Base-by-base conservation (phyloP, 2,797 vertebrate genomes). In the Phaenicophaeus curvirostris region DNA sequence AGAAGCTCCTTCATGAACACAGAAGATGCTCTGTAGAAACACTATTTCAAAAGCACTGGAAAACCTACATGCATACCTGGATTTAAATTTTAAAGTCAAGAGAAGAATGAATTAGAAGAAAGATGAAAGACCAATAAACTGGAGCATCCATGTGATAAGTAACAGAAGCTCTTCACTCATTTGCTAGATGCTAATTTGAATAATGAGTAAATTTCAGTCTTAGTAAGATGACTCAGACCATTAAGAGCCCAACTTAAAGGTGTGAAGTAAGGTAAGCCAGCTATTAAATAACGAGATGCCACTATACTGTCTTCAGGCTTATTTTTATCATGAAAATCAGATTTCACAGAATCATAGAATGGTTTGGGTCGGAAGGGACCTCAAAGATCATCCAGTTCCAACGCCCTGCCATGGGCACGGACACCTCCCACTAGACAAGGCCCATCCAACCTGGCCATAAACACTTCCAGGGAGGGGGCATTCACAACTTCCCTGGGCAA, bases 11-110 rank as follows among this genome's bases (percentile, higher is more conserved):
- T 50, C 14, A 13, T 0, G 2, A 69, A 41, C 8, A 12, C 6
- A 37, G 25, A 30, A 5, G 23, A 12, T 35, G 23, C 33, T 78
- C 69, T 4, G 4, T 37, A 86, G 19, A 84, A 51, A n/a, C 5
- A 42, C 13, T 13, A 51, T 44, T 76, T 63, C 76, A 78, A 74
- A 86, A 39, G 79, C 2, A 0, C 0, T 37, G 46, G 11, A 68
- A 83, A 81, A 75, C 21, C 39, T 16, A 66, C 30, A 7, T 1
- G 10, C 24, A 24, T 62, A 44, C 23, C 27, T 72, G n/a, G 62
- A 66, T 81, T 86, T 55, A 27, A 75, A 37, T 89, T 87, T 48
- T 81, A 69, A 81, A 84, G n/a, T 84, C 77, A 95, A 57, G 53
- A 23, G 57, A 84, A 79, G 63, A 87, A 67, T 15, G 11, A 80